These are phyloP conservation scores for Anolis sagrei DNA, from an alignment of 2,113 vertebrate genomes.

Conservation along the genomic window DNA sequence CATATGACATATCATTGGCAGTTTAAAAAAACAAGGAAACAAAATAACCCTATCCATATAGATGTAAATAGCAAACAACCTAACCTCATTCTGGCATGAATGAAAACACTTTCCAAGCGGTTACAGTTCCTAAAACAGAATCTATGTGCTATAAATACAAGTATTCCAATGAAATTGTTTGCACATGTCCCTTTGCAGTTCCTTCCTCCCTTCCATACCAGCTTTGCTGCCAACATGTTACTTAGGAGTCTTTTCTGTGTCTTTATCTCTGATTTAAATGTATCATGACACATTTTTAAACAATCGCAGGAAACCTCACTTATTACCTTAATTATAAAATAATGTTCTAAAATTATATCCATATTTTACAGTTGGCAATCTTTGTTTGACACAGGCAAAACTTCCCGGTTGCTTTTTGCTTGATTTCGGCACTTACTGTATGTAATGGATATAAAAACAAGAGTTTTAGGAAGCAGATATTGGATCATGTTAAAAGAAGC, in stretches of 20 bases:
- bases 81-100: conserved; percentile 82
- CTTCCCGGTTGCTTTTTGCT: conserved; percentile 75
- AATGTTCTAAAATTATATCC: conserved; percentile 87
- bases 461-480: conserved; percentile 83
- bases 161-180: conserved; percentile 82
- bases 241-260: conserved; percentile 70
- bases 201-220: conserved; percentile 60
- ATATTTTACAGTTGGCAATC: conserved; percentile 78
- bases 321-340: conserved; percentile 87
- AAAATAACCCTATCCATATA: conserved; percentile 64
- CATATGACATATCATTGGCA: conserved; percentile 74
- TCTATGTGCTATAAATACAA: conserved; percentile 81
- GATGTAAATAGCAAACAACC: conserved; percentile 78
- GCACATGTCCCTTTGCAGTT: conserved; percentile 77
- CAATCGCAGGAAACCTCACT: conserved; percentile 87
- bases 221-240: conserved; percentile 74
- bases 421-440: conserved; percentile 80
- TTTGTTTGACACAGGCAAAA: conserved; percentile 74
- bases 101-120: conserved; percentile 80
- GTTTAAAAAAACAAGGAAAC: conserved; percentile 55
- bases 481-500: conserved; percentile 85
- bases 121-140: conserved; percentile 80
- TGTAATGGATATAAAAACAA: conserved; percentile 84
- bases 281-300: conserved; percentile 84
- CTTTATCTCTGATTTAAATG: conserved; percentile 82